Conservation (phyloP, 2,888 invertebrate genomes). For the Zele albiditarsus region DNA sequence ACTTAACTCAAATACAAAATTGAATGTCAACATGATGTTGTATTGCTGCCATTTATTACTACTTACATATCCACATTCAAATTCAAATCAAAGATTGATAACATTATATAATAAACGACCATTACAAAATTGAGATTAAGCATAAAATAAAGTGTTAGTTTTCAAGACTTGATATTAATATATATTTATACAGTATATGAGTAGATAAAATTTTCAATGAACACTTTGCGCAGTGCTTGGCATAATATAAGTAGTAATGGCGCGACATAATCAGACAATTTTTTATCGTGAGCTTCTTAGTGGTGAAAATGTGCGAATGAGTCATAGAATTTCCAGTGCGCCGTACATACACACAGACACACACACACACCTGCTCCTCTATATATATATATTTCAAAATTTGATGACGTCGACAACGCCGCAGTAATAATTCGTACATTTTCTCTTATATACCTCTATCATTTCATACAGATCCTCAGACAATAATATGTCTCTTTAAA, state of each 20-base stretch:
- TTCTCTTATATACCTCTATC: background rate
- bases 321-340: background rate
- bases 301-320: slow-evolving; percentile 39
- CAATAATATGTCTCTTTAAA: slow-evolving; percentile 56
- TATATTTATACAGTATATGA: background rate
- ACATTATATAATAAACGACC: background rate
- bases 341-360: background rate
- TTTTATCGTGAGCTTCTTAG: slow-evolving; percentile 59
- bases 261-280: slow-evolving; percentile 56
- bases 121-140: background rate
- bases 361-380: background rate
- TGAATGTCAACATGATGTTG: background rate
- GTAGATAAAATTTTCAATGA: background rate
- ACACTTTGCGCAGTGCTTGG: slow-evolving; percentile 3
- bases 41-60: background rate
- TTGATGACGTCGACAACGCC: slow-evolving; percentile 32
- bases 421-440: slow-evolving; percentile 54
- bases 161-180: background rate
- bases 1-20: background rate
- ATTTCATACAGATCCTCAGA: slow-evolving; percentile 35
- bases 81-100: background rate
- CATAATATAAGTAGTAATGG: slow-evolving; percentile 37
- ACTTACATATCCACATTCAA: background rate
- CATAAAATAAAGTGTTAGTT: background rate
- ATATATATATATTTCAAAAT: background rate